These are phyloP conservation scores for Sylvilagus floridanus DNA, from an alignment of 2,797 vertebrate genomes.

Conservation along the genomic window DNA sequence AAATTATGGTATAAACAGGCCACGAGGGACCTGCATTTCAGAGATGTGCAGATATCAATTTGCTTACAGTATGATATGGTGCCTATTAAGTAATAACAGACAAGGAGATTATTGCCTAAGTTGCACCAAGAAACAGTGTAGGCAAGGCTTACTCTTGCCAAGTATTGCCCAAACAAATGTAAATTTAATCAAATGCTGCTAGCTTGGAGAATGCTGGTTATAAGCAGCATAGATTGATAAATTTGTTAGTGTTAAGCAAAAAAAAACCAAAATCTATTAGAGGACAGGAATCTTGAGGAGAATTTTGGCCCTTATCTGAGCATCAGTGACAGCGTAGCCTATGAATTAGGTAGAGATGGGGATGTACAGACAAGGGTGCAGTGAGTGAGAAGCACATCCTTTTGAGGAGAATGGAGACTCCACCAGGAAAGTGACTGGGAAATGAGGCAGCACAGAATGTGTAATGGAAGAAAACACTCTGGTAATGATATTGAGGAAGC, in stretches of 20 bases:
- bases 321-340: neutral
- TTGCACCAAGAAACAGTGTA: neutral
- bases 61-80: neutral
- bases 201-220: neutral
- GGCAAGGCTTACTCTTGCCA: neutral
- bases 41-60: neutral
- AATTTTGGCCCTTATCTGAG: neutral
- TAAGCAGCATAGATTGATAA: neutral
- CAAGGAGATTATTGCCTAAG: neutral
- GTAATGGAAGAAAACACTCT: neutral
- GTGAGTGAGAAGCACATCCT: neutral
- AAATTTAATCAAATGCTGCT: constrained; percentile 21
- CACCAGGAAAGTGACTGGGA: neutral
- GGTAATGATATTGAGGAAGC: neutral
- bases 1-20: neutral
- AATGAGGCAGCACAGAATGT: constrained; percentile 7
- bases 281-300: neutral
- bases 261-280: neutral
- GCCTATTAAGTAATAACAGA: neutral
- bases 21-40: neutral
- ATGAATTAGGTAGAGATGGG: neutral
- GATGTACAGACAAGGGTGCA: neutral
- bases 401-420: neutral
- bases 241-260: neutral
- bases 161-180: neutral